A percentile compares a stretch with the other conserved stretches of the same genome.
These are phyloP conservation scores for Cosmia pyralina DNA, from an alignment of 2,888 invertebrate species.

Conservation along the genomic window DNA sequence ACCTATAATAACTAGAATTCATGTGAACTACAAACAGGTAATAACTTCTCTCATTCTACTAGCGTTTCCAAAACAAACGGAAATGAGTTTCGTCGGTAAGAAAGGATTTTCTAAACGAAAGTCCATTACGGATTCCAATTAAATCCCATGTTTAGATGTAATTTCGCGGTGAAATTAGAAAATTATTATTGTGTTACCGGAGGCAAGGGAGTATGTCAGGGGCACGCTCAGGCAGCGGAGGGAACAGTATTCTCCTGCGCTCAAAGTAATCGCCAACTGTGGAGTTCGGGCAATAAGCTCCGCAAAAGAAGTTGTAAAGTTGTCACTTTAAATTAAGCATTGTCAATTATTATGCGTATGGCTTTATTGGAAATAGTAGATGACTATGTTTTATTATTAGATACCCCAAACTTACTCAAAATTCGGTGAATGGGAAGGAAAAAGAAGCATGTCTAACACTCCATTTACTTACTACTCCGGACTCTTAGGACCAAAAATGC, in stretches of 20 bases:
- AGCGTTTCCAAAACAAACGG: slow-evolving; percentile 64
- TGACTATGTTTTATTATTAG: no score
- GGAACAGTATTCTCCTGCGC: slow-evolving; percentile 1
- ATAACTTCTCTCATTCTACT: slow-evolving; percentile 61
- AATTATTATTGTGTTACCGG: slow-evolving; percentile 74
- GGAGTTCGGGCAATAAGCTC: neutral
- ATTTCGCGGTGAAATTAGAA: slow-evolving; percentile 78
- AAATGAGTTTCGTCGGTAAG: slow-evolving; percentile 70
- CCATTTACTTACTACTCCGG: slow-evolving; percentile 15
- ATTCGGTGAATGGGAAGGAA: neutral
- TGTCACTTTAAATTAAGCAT: neutral
- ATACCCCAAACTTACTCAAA: neutral
- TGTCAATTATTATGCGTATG: neutral
- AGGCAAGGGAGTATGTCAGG: slow-evolving; percentile 38
- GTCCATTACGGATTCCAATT: slow-evolving; percentile 78
- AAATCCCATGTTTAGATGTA: slow-evolving; percentile 78
- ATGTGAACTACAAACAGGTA: slow-evolving; percentile 47
- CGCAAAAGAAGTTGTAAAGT: neutral
- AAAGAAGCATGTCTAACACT: neutral
- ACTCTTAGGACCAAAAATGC: neutral
- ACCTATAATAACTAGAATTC: slow-evolving; percentile 38
- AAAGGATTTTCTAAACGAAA: slow-evolving; percentile 76
- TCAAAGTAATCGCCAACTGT: neutral
- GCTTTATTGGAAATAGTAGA: neutral
- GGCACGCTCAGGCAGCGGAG: neutral